Base-by-base conservation (phyloP, 2,888 invertebrate genomes). In the Dolichomitus sp. region DNA sequence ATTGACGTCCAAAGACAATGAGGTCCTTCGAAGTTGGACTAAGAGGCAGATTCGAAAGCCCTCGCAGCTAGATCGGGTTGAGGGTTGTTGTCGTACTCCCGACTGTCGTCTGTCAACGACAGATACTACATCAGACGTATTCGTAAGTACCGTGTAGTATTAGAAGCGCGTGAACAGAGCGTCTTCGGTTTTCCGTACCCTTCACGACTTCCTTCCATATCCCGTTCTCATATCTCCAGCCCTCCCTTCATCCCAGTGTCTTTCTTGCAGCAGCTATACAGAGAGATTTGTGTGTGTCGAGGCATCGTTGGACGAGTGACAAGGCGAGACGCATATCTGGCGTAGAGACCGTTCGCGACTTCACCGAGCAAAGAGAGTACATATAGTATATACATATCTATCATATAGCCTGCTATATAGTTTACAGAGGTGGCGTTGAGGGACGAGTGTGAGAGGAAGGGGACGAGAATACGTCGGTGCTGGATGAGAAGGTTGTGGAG, bases 41-140 rank as follows among this genome's bases (percentile, higher is more conserved):
- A 63, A 54, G 59, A 72, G 75, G 73, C 54, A 50, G 75, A 80
- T 84, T 83, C 77, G 81, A 76, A 79, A 78, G 80, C 80, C 57
- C 63, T 59, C 66, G 70, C 52, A 27, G 81, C 23, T 76, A 73
- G 84, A 87, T 81, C 83, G 86, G 75, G 78, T 85, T 17, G 86
- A 88, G 87, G 84, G 88, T 88, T 88, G 88, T 87, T 84, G 85
- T 87, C 83, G 68, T 75, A 37, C 79, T 79, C 79, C 50, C 70
- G 79, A 66, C 57, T 42, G 57, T 57, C 87, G 88, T 89, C 90
- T 91, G 91, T 88, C 89, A 88, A 87, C 89, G 89, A 89, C 89
- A 91, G 90, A 86, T 89, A 88, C 88, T 80, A 80, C 77, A 73
- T 80, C 83, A 77, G 63, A 77, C 63, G 66, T 76, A 83, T 80